A percentile compares a stretch with the other conserved stretches of the same genome.
Conservation (phyloP, 2,888 invertebrate species). For the Spodoptera picta region DNA sequence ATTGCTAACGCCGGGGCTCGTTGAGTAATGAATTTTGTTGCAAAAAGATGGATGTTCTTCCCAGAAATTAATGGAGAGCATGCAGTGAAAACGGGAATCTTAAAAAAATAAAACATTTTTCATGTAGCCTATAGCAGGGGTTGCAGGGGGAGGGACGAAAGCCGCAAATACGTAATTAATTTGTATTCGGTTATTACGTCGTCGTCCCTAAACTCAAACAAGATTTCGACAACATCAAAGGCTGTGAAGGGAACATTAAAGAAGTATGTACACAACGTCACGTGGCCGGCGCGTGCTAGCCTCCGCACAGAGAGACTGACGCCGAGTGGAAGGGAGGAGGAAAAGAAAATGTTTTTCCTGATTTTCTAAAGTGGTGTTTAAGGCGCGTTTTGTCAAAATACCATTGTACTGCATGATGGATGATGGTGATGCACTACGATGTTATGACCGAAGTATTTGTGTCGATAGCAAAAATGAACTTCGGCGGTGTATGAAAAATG, state of each 20-base stretch:
- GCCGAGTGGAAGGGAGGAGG: constrained; percentile 6
- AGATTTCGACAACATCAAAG: constrained; percentile 41
- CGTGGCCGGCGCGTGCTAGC: constrained; percentile 39
- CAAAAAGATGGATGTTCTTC: constrained; percentile 34
- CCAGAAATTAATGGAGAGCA: constrained; percentile 21
- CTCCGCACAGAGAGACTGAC: too few relatives aligned
- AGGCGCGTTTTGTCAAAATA: constrained; percentile 1
- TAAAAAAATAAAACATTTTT: constrained; percentile 12
- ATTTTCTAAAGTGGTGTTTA: neutral
- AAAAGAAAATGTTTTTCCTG: neutral
- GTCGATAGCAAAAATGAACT: too few relatives aligned
- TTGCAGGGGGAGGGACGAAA: neutral
- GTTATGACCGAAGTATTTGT: neutral
- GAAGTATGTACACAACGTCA: constrained; percentile 35
- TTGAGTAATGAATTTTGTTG: constrained; percentile 35
- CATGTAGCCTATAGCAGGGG: neutral
- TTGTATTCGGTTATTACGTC: constrained; percentile 30
- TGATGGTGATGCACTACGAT: constrained; percentile 1
- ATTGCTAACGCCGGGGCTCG: constrained; percentile 17
- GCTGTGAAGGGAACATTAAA: constrained; percentile 15
- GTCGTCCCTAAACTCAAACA: constrained; percentile 43
- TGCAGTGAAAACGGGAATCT: neutral
- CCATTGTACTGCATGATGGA: constrained; percentile 16
- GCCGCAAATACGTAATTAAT: constrained; percentile 42
- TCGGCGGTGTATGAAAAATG: neutral